Conservation (phyloP, 37 sponge, comb jelly and placozoan genomes). For the Spongia lamella region DNA sequence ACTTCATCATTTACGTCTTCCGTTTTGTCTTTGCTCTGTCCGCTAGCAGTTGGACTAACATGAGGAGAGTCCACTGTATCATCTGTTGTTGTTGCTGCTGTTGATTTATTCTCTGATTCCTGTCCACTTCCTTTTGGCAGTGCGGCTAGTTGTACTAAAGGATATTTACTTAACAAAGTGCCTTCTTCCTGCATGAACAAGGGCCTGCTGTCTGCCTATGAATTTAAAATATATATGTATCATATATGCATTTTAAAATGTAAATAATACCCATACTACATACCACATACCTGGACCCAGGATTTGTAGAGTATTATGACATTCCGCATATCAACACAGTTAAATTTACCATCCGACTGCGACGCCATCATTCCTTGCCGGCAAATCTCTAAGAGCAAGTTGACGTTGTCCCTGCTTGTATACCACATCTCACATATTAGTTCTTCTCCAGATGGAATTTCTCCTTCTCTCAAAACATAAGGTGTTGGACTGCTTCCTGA, state of each 20-base stretch:
- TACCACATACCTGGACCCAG: constrained; percentile 70
- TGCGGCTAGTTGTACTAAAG: too few relatives aligned
- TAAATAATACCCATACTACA: not conserved
- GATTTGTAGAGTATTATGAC: constrained; percentile 61
- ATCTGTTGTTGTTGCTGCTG: too few relatives aligned
- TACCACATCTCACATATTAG: constrained; percentile 61
- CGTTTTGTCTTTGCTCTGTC: not conserved
- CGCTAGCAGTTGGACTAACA: not conserved
- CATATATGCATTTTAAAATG: constrained; percentile 6
- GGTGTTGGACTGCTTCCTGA: too few relatives aligned
- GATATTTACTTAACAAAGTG: too few relatives aligned
- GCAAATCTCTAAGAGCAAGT: constrained; percentile 71
- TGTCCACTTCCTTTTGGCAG: not conserved
- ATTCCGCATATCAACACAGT: constrained; percentile 8
- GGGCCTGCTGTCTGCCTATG: constrained; percentile 25
- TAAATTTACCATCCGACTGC: not conserved
- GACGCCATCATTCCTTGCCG: constrained; percentile 31
- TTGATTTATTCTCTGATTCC: not conserved
- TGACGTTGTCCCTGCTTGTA: constrained; percentile 76
- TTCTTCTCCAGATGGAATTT: constrained; percentile 31
- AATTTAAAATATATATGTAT: too few relatives aligned
- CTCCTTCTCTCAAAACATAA: too few relatives aligned
- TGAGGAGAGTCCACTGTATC: not conserved
- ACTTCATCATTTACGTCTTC: too few relatives aligned
- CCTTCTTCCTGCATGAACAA: constrained; percentile 56